Conservation (phyloP, 2,888 invertebrate species). For the Drosophila pseudotakahashii region DNA sequence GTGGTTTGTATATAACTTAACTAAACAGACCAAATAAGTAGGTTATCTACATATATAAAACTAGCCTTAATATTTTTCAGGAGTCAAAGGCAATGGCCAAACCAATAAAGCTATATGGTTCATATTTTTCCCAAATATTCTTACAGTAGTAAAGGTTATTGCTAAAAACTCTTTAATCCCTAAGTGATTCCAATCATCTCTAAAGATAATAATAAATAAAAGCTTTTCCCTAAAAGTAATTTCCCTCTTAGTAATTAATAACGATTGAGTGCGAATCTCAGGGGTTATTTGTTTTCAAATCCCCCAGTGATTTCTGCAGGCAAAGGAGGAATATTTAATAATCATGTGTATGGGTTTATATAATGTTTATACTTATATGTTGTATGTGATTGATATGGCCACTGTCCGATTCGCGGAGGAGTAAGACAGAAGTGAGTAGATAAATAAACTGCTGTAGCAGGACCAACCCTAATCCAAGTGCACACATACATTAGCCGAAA, state of each 20-base stretch:
- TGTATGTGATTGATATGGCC: slow-evolving; percentile 69
- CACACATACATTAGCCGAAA: slow-evolving; percentile 20
- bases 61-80: no score
- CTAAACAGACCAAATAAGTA: no score
- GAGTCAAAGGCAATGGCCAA: no score
- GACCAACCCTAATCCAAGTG: slow-evolving; percentile 76
- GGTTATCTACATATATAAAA: no score
- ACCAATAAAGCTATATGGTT: no score
- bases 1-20: no score
- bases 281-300: neutral
- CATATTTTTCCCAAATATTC: no score
- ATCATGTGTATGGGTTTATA: neutral
- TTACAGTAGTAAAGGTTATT: no score
- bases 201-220: no score
- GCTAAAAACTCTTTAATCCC: no score
- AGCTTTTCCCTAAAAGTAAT: neutral
- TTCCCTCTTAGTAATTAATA: neutral
- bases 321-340: neutral
- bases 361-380: neutral
- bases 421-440: slow-evolving; percentile 15
- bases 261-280: neutral
- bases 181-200: no score
- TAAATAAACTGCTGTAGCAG: slow-evolving; percentile 38
- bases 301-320: neutral
- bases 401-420: slow-evolving; percentile 57